phyloP scores from a whole-genome alignment of 1,140 invertebrate species.

The Pissodes strobi region DNA sequence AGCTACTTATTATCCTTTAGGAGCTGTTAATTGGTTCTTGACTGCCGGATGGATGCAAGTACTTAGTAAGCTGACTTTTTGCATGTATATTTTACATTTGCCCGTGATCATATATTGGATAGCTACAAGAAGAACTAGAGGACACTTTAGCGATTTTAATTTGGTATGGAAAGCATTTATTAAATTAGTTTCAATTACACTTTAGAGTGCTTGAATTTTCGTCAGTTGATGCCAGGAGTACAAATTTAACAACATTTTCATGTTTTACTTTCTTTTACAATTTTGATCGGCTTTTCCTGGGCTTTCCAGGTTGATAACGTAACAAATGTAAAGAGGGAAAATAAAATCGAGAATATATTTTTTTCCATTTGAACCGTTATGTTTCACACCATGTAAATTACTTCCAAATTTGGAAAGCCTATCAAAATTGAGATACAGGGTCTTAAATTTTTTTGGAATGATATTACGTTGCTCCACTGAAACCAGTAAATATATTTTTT shows the following conservation, averaged over 20 bases:
- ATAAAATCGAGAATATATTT: no score
- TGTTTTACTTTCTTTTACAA: no score
- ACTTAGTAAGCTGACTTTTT: constrained; percentile 40
- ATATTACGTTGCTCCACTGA: neutral
- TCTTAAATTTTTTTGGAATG: neutral
- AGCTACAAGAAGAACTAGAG: constrained; percentile 9
- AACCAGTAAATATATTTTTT: no score
- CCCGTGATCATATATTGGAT: constrained; percentile 19
- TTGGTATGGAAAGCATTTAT: constrained; percentile 27
- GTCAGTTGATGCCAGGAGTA: no score
- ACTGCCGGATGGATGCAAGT: constrained; percentile 41
- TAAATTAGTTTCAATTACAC: neutral
- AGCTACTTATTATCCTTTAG: constrained; percentile 14
- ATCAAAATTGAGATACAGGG: neutral
- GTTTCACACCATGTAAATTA: no score
- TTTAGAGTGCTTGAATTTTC: no score
- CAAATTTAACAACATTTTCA: no score
- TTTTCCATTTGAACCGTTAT: no score
- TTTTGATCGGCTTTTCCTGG: no score
- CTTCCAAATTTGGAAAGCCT: no score
- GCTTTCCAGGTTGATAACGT: no score
- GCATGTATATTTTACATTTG: constrained; percentile 43
- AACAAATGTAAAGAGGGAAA: no score
- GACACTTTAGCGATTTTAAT: constrained; percentile 29
- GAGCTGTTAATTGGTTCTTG: constrained; percentile 42